These are phyloP conservation scores for Tenebrio molitor DNA, from an alignment of 1,140 invertebrate genomes.

Conservation along the genomic window DNA sequence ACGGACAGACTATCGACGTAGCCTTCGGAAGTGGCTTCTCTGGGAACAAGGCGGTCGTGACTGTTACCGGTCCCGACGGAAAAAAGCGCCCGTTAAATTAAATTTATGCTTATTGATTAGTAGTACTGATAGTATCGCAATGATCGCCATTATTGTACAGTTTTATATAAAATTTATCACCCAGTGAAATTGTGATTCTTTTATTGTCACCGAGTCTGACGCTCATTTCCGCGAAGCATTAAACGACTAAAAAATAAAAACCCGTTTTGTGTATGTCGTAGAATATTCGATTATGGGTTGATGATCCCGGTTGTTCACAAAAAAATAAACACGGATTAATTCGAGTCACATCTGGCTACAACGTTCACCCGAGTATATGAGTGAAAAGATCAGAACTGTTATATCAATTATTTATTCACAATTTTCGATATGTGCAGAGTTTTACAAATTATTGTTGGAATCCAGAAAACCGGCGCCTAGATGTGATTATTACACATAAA, in stretches of 20 bases:
- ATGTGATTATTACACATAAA: not conserved
- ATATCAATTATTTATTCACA: not conserved
- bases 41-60: not conserved
- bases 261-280: not conserved
- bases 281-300: constrained; percentile 8
- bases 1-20: constrained; percentile 37
- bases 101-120: too few species aligned
- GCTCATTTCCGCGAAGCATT: too few species aligned
- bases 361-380: not conserved
- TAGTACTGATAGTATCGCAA: too few species aligned
- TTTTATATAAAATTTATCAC: not conserved
- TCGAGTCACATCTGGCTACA: not conserved
- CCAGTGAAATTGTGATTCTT: too few species aligned
- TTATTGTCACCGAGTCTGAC: too few species aligned
- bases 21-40: constrained; percentile 10
- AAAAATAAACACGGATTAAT: not conserved
- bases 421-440: too few species aligned
- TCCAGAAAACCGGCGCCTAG: not conserved
- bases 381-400: not conserved
- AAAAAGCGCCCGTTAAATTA: constrained; percentile 18
- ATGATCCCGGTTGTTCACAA: constrained; percentile 9
- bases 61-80: constrained; percentile 15
- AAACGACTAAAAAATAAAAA: too few species aligned
- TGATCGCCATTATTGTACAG: constrained; percentile 2
- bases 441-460: too few species aligned